Percentiles rank a stretch among this genome's conserved stretches.
These are phyloP conservation scores for Ellobium chinense DNA, from an alignment of 2,888 invertebrate genomes.

Conservation along the genomic window DNA sequence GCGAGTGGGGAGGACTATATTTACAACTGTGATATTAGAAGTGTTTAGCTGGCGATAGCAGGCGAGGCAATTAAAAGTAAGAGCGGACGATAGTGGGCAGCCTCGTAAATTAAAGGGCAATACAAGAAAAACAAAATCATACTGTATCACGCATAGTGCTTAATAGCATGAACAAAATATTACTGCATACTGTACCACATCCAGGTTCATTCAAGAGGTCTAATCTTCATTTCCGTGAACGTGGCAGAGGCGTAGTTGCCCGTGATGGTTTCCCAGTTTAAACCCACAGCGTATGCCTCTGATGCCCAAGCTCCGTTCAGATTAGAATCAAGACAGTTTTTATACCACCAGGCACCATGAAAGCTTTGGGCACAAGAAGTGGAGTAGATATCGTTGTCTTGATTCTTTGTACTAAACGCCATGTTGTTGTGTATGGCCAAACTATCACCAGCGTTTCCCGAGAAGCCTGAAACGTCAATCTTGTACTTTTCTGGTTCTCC, in stretches of 20 bases:
- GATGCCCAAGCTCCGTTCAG: conserved; percentile 17
- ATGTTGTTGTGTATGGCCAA: background rate
- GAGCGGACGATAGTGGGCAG: too few relatives aligned
- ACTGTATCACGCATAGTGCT: too few relatives aligned
- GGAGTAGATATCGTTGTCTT: background rate
- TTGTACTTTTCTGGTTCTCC: background rate
- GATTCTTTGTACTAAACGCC: background rate
- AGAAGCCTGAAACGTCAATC: background rate
- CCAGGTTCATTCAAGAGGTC: background rate
- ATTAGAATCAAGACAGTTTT: background rate
- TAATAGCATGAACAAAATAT: too few relatives aligned
- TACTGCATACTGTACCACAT: too few relatives aligned
- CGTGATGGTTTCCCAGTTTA: background rate
- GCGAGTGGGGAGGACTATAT: too few relatives aligned
- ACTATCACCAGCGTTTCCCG: conserved; percentile 4
- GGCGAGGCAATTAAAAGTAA: too few relatives aligned
- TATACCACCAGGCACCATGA: conserved; percentile 30
- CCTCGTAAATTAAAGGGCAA: too few relatives aligned
- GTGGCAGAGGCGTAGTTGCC: background rate
- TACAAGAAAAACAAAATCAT: too few relatives aligned
- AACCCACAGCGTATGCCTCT: background rate
- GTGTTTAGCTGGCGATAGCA: too few relatives aligned
- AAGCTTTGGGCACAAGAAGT: background rate
- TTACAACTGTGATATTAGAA: too few relatives aligned
- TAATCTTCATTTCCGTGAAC: conserved; percentile 23